phyloP scores from a whole-genome alignment of 2,113 vertebrate genomes.

The Talpa occidentalis region DNA sequence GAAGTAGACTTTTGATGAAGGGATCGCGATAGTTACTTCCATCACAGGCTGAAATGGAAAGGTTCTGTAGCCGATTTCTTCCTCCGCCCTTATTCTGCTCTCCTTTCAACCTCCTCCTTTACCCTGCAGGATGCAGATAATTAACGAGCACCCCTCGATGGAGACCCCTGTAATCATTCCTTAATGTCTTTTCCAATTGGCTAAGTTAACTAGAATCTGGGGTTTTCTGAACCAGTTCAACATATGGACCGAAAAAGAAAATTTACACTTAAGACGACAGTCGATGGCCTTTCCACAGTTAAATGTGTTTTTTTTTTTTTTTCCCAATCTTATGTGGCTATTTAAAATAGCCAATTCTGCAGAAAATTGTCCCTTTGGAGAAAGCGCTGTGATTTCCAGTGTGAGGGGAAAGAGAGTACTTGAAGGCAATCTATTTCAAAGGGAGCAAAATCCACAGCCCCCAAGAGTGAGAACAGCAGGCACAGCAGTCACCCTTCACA shows the following conservation, averaged over 20 bases:
- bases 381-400: constrained; percentile 8
- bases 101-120: neutral
- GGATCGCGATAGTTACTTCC: neutral
- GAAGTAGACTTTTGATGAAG: neutral
- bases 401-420: neutral
- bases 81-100: neutral
- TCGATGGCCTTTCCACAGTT: neutral
- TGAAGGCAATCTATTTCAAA: neutral
- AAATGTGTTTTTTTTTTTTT: constrained; percentile 50
- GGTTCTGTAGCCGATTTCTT: neutral
- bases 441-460: neutral
- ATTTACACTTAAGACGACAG: neutral
- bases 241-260: neutral
- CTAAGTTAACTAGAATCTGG: constrained; percentile 51
- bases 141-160: neutral
- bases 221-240: constrained; percentile 47
- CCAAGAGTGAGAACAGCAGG: neutral
- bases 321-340: neutral
- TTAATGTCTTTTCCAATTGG: constrained; percentile 10
- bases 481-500: too few relatives aligned
- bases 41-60: neutral
- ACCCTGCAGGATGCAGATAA: constrained; percentile 9
- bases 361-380: constrained; percentile 34
- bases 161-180: neutral
- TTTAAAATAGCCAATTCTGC: constrained; percentile 40